A percentile compares a stretch with the other conserved stretches of the same genome.
These are phyloP conservation scores for Smithornis capensis DNA, from an alignment of 2,113 vertebrate genomes.

Conservation along the genomic window DNA sequence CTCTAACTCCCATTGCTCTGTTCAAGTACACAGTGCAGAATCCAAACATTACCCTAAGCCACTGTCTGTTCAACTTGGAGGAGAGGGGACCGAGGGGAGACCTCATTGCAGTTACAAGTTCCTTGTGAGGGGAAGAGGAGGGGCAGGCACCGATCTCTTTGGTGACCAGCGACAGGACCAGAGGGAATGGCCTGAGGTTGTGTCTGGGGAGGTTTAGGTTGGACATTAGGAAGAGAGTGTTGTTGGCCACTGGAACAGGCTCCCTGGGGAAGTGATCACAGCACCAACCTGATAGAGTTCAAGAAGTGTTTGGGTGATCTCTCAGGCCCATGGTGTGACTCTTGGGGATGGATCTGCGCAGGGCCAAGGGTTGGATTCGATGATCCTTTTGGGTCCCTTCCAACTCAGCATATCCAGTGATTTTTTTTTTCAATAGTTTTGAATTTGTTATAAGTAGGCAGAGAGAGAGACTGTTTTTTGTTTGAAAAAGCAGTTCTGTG, in stretches of 20 bases:
- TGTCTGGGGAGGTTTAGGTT: not conserved
- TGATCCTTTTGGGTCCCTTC: not conserved
- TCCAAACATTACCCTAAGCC: not conserved
- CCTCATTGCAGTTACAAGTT: not conserved
- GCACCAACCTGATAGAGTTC: not conserved
- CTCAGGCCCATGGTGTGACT: not conserved
- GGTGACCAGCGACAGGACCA: not conserved
- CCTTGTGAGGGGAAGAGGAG: not conserved
- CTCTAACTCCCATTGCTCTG: not conserved
- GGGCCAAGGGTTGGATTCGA: not conserved
- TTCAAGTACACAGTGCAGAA: not conserved
- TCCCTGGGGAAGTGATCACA: not conserved
- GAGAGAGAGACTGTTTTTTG: not conserved
- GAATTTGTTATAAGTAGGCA: not conserved
- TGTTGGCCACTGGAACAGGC: not conserved
- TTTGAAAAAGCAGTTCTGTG: not conserved
- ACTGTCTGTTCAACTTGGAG: not conserved
- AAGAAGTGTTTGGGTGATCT: not conserved
- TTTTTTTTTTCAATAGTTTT: not conserved
- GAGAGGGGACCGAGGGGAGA: not conserved
- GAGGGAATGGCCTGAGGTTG: not conserved
- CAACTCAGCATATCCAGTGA: not conserved
- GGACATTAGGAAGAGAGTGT: not conserved
- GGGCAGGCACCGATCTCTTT: not conserved
- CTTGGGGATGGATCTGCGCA: not conserved